Percentiles rank a stretch among this genome's conserved stretches.
Conservation (phyloP, 2,888 invertebrate genomes). For the Scrobipalpa atriplicella region DNA sequence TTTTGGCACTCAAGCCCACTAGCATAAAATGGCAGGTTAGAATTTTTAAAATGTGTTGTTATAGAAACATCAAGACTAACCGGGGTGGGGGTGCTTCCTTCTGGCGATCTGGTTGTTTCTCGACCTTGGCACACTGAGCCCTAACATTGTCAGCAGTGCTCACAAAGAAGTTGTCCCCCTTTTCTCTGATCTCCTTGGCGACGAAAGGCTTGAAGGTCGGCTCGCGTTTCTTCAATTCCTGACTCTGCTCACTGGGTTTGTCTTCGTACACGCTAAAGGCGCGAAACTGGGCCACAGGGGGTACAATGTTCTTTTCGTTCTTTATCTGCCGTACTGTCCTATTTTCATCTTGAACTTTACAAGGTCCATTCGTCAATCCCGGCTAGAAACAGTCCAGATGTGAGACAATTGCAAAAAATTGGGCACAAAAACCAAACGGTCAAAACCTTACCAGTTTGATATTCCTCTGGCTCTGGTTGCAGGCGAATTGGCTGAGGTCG, state of each 20-base stretch:
- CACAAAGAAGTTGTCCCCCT: constrained; percentile 64
- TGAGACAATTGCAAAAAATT: constrained; percentile 13
- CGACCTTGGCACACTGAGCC: constrained; percentile 59
- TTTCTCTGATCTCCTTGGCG: constrained; percentile 58
- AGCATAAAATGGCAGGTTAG: neutral
- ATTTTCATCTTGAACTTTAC: constrained; percentile 77
- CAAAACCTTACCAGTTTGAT: constrained; percentile 78
- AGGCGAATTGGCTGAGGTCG: constrained; percentile 83
- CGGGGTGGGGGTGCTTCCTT: constrained; percentile 57
- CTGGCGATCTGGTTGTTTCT: constrained; percentile 63
- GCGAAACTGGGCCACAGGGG: constrained; percentile 88
- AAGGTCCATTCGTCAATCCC: constrained; percentile 72
- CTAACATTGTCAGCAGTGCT: constrained; percentile 66
- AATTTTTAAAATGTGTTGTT: neutral
- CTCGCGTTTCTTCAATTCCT: constrained; percentile 70
- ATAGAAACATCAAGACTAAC: constrained; percentile 44
- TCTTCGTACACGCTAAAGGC: constrained; percentile 91
- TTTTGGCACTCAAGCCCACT: neutral
- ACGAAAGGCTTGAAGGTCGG: constrained; percentile 73
- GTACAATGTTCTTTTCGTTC: constrained; percentile 78
- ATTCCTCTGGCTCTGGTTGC: constrained; percentile 74
- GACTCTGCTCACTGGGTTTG: constrained; percentile 62
- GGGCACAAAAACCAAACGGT: neutral
- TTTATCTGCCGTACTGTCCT: constrained; percentile 73
- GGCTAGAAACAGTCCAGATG: constrained; percentile 52